Evolutionary conservation across 30 jellyfish, hydroid and myxozoan genomes (phyloP).

Genomic region (Aurelia sp.): DNA sequence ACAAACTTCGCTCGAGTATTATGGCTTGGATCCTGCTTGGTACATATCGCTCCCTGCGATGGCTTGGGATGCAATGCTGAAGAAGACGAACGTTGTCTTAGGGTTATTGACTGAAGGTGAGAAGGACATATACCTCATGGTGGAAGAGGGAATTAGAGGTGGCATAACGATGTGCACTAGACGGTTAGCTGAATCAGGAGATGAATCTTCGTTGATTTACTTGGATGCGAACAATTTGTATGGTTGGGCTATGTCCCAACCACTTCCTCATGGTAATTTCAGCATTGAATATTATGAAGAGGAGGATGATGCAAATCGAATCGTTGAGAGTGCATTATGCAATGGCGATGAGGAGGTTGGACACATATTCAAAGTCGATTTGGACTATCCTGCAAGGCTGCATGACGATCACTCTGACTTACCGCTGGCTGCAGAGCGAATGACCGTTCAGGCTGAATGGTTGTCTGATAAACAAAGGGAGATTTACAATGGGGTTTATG

Average conservation of each 20-base stretch:
- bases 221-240: background rate
- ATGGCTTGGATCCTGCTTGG: conserved; percentile 59
- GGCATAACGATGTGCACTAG: background rate
- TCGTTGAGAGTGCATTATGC: background rate
- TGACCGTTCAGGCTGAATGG: background rate
- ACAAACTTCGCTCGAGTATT: conserved; percentile 4
- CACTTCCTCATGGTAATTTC: background rate
- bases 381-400: background rate
- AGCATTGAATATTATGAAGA: background rate
- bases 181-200: background rate
- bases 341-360: background rate
- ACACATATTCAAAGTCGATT: conserved; percentile 16
- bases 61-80: conserved; percentile 18
- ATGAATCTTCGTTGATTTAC: background rate
- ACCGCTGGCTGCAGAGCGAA: conserved; percentile 1
- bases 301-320: background rate
- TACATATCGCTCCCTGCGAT: conserved; percentile 64
- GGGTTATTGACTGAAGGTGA: background rate
- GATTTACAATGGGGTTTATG: background rate
- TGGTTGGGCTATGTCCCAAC: conserved; percentile 2
- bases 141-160: background rate
- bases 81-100: background rate
- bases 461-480: background rate
- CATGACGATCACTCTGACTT: background rate
- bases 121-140: background rate